Percentiles rank a stretch among this genome's conserved stretches.
Evolutionary conservation across 1,140 invertebrate genomes (phyloP).

Genomic region (Neodiprion fabricii): DNA sequence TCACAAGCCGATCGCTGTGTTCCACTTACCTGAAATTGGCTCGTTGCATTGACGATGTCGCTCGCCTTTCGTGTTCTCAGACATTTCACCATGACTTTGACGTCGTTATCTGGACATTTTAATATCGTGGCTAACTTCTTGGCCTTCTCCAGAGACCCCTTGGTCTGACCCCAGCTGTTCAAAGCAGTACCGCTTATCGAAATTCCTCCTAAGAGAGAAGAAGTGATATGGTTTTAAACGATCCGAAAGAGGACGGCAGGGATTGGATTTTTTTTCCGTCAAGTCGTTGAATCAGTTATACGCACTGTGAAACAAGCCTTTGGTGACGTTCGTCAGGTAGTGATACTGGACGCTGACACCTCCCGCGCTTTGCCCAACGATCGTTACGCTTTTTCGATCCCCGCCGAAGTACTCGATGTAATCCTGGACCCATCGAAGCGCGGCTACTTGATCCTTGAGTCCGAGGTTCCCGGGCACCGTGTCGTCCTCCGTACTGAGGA

Average conservation of each 20-base stretch:
- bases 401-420: constrained; percentile 63
- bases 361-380: constrained; percentile 55
- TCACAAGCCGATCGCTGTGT: background rate
- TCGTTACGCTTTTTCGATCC: constrained; percentile 53
- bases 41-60: constrained; percentile 50
- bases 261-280: no score
- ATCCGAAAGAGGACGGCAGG: no score
- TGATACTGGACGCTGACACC: constrained; percentile 26
- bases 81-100: constrained; percentile 68
- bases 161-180: constrained; percentile 69
- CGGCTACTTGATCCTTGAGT: constrained; percentile 56
- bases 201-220: constrained; percentile 60
- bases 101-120: constrained; percentile 66
- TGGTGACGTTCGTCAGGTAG: background rate
- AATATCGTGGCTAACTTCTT: constrained; percentile 65
- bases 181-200: constrained; percentile 76
- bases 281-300: no score
- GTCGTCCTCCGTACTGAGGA: no score
- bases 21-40: constrained; percentile 44
- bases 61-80: constrained; percentile 66
- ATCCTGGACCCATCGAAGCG: constrained; percentile 64
- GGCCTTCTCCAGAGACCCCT: constrained; percentile 69
- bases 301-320: no score
- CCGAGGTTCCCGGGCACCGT: constrained; percentile 45
- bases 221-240: no score